Evolutionary conservation across 1,140 invertebrate species (phyloP), one percentile per base, ranked within the genome.

Genomic region (Stratiolaelaps scimitus): DNA sequence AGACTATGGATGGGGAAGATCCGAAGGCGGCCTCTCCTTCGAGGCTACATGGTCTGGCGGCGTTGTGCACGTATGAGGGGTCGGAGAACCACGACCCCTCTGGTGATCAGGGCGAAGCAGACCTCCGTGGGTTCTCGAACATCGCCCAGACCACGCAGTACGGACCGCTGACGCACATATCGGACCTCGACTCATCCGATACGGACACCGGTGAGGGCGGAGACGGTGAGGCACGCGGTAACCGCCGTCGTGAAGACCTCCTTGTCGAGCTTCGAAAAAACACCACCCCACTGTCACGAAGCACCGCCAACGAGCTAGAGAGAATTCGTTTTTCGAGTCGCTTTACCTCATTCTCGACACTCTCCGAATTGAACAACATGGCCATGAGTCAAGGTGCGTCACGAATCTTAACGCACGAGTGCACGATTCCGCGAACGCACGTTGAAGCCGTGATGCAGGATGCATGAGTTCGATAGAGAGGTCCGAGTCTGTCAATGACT

Each of bases 301-400:
- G 53, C 53, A 60, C 53, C 26, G 64, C 68, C 30, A 65, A 68
- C 7, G 43, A 66, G 1, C 43, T 23, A 1, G 65, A 43, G 15
- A 56, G 43, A 34, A 28, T 48, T 23, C 40, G 44, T 19, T 40
- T 40, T 40, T 65, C 64, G 15, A 69, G 60, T 56, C 65, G 67
- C 13, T 69, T 67, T 68, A 67, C 65, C n/a, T 71, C 70, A n/a
- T 69, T 67, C 34, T 47, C 67, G 2, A 71, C 71, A 17, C 65
- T 71, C 7, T 69, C 69, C 15, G 69, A 70, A 48, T 65, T 70
- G 2, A 66, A 26, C 15, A 60, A 60, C 23, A 60, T 60, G 53
- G 53, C 34, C 34, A 10, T 60, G 15, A 29, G 26, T 60, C 53
- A 60, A 60, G 53, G 53, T 60, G 53, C 26, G 53, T 26, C 34